Evolutionary conservation across 1,140 invertebrate genomes (phyloP).

Genomic region (Hyles vespertilio): DNA sequence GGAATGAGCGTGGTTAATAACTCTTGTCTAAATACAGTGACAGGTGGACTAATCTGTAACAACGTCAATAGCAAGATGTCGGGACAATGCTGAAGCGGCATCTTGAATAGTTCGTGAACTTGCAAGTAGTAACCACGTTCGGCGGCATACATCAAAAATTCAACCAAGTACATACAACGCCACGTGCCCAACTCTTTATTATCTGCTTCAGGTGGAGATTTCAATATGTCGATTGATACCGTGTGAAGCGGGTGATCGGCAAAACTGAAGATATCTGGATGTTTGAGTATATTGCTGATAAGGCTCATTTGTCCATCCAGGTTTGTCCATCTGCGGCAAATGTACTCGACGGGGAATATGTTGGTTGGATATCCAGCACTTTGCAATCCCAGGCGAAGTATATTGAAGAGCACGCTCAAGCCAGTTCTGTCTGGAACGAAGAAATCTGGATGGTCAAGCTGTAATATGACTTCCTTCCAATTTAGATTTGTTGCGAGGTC

Average conservation of each 20-base stretch:
- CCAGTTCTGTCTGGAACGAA: conserved; percentile 90
- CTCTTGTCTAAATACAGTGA: conserved; percentile 88
- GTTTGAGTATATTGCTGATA: conserved; percentile 89
- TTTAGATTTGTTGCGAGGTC: conserved; percentile 90
- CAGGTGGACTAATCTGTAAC: conserved; percentile 87
- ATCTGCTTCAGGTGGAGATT: conserved; percentile 93
- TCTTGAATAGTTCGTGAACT: conserved; percentile 94
- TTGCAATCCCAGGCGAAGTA: conserved; percentile 86
- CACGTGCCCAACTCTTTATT: conserved; percentile 94
- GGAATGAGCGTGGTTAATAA: conserved; percentile 90
- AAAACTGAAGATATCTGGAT: conserved; percentile 96
- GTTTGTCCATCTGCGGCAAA: conserved; percentile 95
- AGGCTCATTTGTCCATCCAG: conserved; percentile 94
- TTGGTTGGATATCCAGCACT: conserved; percentile 83
- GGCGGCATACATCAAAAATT: conserved; percentile 89
- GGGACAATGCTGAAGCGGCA: conserved; percentile 94
- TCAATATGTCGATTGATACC: conserved; percentile 91
- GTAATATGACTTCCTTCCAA: conserved; percentile 94
- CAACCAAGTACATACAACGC: conserved; percentile 94
- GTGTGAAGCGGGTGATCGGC: conserved; percentile 92
- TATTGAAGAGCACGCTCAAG: conserved; percentile 87
- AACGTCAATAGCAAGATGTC: conserved; percentile 93
- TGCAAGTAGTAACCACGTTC: conserved; percentile 89
- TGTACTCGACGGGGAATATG: conserved; percentile 90
- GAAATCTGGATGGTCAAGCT: conserved; percentile 94